phyloP scores from a whole-genome alignment of 2,797 vertebrate genomes.

The Gambusia yucatana region DNA sequence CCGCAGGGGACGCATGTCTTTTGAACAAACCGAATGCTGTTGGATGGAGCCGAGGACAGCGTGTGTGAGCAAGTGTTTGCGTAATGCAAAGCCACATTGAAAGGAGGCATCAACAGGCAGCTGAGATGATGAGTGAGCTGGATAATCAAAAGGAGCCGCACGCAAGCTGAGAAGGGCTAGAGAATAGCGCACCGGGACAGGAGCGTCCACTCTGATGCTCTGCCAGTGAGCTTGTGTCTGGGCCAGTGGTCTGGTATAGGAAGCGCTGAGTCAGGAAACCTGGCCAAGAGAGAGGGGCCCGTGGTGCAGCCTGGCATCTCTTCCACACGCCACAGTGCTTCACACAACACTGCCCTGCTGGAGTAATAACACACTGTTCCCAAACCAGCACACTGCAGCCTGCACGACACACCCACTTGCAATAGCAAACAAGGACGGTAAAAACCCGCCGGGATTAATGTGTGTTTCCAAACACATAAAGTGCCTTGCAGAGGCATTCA shows the following conservation, averaged over 20 bases:
- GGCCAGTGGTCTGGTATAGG: constrained; percentile 71
- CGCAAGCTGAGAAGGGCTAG: constrained; percentile 27
- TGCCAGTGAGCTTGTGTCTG: constrained; percentile 76
- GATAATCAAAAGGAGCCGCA: constrained; percentile 58
- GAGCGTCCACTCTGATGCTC: constrained; percentile 68
- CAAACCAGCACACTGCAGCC: constrained; percentile 16
- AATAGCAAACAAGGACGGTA: constrained; percentile 37
- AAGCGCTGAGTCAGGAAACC: constrained; percentile 81
- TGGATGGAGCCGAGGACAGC: constrained; percentile 14
- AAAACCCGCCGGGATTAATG: constrained; percentile 2
- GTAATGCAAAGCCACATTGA: constrained; percentile 36
- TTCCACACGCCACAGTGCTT: constrained; percentile 53
- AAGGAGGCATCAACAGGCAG: constrained; percentile 52
- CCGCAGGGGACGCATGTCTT: constrained; percentile 9
- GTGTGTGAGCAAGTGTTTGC: background rate
- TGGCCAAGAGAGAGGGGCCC: constrained; percentile 74
- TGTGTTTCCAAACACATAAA: background rate
- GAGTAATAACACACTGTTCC: constrained; percentile 59
- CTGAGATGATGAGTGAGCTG: constrained; percentile 47
- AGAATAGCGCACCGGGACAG: constrained; percentile 1
- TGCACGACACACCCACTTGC: constrained; percentile 28
- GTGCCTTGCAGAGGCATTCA: background rate
- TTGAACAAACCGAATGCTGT: constrained; percentile 32
- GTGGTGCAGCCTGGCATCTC: constrained; percentile 72
- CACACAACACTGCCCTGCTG: constrained; percentile 57